phyloP scores from a whole-genome alignment of 2,113 vertebrate genomes.

The Phasianus colchicus region DNA sequence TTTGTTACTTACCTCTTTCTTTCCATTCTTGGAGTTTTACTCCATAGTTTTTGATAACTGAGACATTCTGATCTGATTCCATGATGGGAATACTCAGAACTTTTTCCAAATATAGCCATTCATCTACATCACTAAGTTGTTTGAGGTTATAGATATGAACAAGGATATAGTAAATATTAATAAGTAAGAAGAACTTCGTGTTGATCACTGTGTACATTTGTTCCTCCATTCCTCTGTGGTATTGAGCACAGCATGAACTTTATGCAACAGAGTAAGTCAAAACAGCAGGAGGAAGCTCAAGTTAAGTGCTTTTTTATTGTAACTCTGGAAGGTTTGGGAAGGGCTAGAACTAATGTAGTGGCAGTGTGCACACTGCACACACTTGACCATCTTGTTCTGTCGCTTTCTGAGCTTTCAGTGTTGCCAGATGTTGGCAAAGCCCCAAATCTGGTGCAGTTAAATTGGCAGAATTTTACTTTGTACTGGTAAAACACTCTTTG shows the following conservation, averaged over 20 bases:
- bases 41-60: neutral
- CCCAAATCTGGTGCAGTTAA: rapidly evolving
- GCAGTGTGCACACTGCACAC: neutral
- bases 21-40: neutral
- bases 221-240: neutral
- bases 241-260: neutral
- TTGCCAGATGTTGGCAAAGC: neutral
- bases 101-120: neutral
- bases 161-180: neutral
- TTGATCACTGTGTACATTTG: neutral
- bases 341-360: neutral
- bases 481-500: neutral
- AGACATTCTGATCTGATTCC: neutral
- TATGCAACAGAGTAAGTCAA: neutral
- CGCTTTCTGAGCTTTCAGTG: neutral
- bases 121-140: neutral
- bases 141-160: neutral
- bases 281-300: neutral
- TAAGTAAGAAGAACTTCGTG: neutral
- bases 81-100: neutral
- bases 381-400: neutral
- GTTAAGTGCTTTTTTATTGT: neutral
- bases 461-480: neutral
- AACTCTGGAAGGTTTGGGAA: neutral
- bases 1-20: neutral